A percentile compares a stretch with the other conserved stretches of the same genome.
phyloP scores from a whole-genome alignment of 2,888 invertebrate genomes.

The Listrodromus nycthemerus region DNA sequence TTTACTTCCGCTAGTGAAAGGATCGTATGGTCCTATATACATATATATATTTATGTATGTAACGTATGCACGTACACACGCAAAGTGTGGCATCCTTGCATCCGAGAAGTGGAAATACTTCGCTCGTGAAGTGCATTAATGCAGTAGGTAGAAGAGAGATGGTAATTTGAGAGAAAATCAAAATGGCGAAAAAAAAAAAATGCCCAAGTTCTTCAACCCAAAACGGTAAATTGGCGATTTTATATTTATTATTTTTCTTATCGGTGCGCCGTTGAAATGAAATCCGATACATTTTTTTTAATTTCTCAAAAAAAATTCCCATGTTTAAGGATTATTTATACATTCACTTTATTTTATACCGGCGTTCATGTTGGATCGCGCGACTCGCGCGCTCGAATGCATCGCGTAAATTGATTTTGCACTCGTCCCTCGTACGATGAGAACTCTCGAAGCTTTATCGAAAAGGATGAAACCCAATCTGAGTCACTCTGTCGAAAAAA shows the following conservation, averaged over 20 bases:
- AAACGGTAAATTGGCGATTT: too few relatives aligned
- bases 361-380: too few relatives aligned
- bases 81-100: conserved; percentile 37
- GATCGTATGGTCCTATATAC: conserved; percentile 55
- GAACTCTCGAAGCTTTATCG: too few relatives aligned
- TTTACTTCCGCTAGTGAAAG: conserved; percentile 75
- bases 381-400: too few relatives aligned
- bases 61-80: conserved; percentile 19
- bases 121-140: conserved; percentile 23
- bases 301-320: neutral
- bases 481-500: too few relatives aligned
- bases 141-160: neutral
- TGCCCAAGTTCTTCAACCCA: too few relatives aligned
- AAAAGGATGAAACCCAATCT: too few relatives aligned
- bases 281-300: neutral
- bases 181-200: neutral
- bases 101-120: conserved; percentile 44
- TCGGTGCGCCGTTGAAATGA: too few relatives aligned
- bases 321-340: neutral
- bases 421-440: too few relatives aligned
- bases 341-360: neutral
- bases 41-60: neutral
- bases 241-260: too few relatives aligned
- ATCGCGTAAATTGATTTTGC: too few relatives aligned
- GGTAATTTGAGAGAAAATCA: neutral